Evolutionary conservation across 2,113 vertebrate species (phyloP).

Genomic region (Oncorhynchus mykiss): DNA sequence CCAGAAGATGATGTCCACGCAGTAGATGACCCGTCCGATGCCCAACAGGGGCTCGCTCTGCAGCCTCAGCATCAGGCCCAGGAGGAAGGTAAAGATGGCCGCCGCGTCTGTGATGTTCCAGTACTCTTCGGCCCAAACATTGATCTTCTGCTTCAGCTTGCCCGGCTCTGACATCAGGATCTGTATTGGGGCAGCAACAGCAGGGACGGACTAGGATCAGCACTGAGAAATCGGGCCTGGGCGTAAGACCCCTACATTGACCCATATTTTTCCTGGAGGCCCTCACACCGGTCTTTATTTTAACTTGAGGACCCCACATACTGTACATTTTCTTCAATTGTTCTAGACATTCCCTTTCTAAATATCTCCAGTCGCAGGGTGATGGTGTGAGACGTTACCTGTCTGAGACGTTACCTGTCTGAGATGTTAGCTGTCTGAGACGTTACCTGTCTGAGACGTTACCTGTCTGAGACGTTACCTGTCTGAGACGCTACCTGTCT

Average conservation of each 20-base stretch:
- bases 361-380: too few relatives aligned
- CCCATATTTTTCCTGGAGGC: too few relatives aligned
- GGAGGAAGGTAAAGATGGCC: slow-evolving; percentile 89
- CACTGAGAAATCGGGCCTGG: not conserved
- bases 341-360: too few relatives aligned
- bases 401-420: too few relatives aligned
- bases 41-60: slow-evolving; percentile 95
- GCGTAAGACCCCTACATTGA: not conserved
- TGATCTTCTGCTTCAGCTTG: slow-evolving; percentile 95
- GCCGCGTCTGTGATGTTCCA: slow-evolving; percentile 97
- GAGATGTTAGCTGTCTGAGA: too few relatives aligned
- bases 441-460: slow-evolving; percentile 55
- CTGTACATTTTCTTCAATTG: too few relatives aligned
- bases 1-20: slow-evolving; percentile 98
- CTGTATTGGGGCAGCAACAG: slow-evolving; percentile 58
- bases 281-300: too few relatives aligned
- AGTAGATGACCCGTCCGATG: slow-evolving; percentile 96
- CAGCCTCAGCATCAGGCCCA: slow-evolving; percentile 87
- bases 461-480: too few relatives aligned
- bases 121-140: slow-evolving; percentile 97
- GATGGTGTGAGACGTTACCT: too few relatives aligned
- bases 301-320: too few relatives aligned
- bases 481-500: too few relatives aligned
- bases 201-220: too few relatives aligned
- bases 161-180: slow-evolving; percentile 98